phyloP scores from a whole-genome alignment of 2,797 vertebrate genomes.

The Presbytis comata region DNA sequence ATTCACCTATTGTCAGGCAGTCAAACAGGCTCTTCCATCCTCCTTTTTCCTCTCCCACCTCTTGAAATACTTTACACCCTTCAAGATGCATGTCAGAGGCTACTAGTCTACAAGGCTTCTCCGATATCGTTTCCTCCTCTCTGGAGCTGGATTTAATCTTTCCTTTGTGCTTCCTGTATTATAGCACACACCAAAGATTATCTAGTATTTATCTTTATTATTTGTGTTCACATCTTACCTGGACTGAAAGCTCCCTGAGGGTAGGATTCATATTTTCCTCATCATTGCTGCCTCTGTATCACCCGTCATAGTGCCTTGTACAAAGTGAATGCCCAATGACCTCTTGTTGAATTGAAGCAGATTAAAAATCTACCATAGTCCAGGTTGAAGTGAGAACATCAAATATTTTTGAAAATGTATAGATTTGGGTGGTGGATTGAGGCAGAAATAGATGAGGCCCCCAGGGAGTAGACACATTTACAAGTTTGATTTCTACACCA shows the following conservation, averaged over 20 bases:
- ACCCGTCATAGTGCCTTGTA: not conserved
- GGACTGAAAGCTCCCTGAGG: not conserved
- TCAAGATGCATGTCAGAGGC: not conserved
- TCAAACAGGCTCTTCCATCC: not conserved
- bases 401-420: not conserved
- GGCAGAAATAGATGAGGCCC: not conserved
- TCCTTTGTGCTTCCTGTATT: not conserved
- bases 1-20: not conserved
- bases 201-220: not conserved
- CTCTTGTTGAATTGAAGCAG: not conserved
- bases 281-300: not conserved
- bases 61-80: not conserved
- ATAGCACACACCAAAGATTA: not conserved
- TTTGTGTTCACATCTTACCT: constrained; percentile 15
- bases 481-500: not conserved
- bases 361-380: not conserved
- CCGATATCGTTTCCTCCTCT: not conserved
- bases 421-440: not conserved
- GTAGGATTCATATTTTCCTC: not conserved
- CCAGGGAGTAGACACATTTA: not conserved
- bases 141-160: not conserved
- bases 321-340: not conserved
- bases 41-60: not conserved
- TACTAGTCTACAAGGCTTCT: not conserved
- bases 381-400: not conserved